Percentiles rank a stretch among this genome's conserved stretches.
Evolutionary conservation across 64 coral and sea anemone species (phyloP).

Genomic region (Montipora sp.): DNA sequence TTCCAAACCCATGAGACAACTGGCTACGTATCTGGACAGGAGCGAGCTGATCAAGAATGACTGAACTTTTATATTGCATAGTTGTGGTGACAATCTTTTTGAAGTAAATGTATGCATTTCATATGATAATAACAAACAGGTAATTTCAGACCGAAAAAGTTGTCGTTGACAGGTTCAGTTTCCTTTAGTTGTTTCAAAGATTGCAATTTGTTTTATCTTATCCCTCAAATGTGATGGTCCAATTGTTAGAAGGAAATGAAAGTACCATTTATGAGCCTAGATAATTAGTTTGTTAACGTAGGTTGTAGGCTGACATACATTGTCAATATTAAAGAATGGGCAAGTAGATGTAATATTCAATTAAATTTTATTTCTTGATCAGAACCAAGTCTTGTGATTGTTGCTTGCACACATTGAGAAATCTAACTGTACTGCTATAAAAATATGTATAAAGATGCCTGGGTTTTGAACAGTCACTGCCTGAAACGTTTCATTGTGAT

Average conservation of each 20-base stretch:
- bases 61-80: background rate
- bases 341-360: background rate
- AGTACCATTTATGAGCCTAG: background rate
- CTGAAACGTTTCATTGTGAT: background rate
- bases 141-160: too few relatives aligned
- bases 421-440: background rate
- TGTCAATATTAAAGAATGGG: background rate
- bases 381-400: constrained; percentile 13
- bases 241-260: background rate
- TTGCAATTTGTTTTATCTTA: too few relatives aligned
- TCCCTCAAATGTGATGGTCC: too few relatives aligned
- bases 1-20: background rate
- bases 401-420: constrained; percentile 12
- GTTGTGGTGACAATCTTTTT: too few relatives aligned
- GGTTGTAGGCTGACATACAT: background rate
- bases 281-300: background rate
- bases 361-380: constrained; percentile 6
- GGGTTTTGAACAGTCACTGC: background rate
- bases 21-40: constrained; percentile 21
- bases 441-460: background rate
- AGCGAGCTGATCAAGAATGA: background rate
- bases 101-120: too few relatives aligned
- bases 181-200: too few relatives aligned
- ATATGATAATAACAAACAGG: too few relatives aligned
- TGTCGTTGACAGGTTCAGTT: background rate